Evolutionary conservation across 2,888 invertebrate species (phyloP), one percentile per base, ranked within the genome.

Genomic region (Hymenopus coronatus): DNA sequence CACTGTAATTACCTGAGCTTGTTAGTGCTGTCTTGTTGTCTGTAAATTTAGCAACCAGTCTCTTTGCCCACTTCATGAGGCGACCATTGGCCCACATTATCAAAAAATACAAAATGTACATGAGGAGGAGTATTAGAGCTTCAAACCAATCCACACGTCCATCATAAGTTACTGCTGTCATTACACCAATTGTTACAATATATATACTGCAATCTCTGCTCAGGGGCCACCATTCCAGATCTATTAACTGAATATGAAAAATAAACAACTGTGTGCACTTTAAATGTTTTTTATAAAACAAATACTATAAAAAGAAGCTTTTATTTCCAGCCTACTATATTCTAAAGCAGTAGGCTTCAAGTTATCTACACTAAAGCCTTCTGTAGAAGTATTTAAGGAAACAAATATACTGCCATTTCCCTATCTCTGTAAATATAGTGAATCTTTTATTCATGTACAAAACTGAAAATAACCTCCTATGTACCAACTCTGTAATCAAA

Each of bases 161-260:
- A 91, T 98, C 98, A 95, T 96, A 96, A 46, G 98, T 96, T 86
- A 98, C 95, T 1, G 94, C 91, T 0, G 97, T 95, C 40, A 98
- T 93, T 2, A 96, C 94, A 14, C 94, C 93, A 0, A 98, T 96
- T 85, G 97, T 96, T 33, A 96, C 92, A 90, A 96, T 94, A 92
- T 98, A 98, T 89, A 97, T 96, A 12, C 95, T 91, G 84, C 96
- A 96, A 92, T 98, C 98, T 90, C 98, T 94, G 0, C 97, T 96
- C 28, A 98, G 95, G 0, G 98, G 97, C 93, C 96, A 96, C 95
- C 96, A 96, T 92, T 97, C 97, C 87, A 98, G 94, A 91, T 95
- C 94, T 54, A 98, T 96, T 0, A 96, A 96, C 97, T 97, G 93
- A 1, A 70, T 25, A 70, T 70, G 54, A 70, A 70, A 70, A 70